Evolutionary conservation across 2,888 invertebrate species (phyloP).

Genomic region (Apantesis nais): DNA sequence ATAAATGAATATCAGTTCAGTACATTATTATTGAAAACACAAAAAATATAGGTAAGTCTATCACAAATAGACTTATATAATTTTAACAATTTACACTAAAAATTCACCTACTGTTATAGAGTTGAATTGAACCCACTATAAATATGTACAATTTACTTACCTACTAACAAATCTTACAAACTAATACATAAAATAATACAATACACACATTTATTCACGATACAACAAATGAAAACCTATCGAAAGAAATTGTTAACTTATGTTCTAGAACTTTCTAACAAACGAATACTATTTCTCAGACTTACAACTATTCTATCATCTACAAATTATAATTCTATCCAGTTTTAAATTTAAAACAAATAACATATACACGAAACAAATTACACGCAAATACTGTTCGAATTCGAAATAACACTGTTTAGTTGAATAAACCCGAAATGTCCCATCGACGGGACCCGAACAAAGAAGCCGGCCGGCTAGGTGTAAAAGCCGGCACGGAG

Average conservation of each 20-base stretch:
- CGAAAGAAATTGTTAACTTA: conserved; percentile 33
- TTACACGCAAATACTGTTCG: conserved; percentile 8
- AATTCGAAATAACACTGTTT: conserved; percentile 37
- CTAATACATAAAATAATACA: conserved; percentile 30
- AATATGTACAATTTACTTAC: conserved; percentile 27
- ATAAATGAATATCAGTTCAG: background rate
- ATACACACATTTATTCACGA: conserved; percentile 35
- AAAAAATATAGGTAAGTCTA: background rate
- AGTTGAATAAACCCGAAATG: conserved; percentile 25
- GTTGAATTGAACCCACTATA: background rate
- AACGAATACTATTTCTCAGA: background rate
- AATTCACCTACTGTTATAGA: background rate
- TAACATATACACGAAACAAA: conserved; percentile 10
- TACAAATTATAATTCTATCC: conserved; percentile 41
- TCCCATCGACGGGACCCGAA: conserved; percentile 59
- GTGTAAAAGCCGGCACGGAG: conserved; percentile 56
- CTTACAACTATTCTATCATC: background rate
- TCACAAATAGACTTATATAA: background rate
- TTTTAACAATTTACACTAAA: background rate
- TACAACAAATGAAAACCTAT: conserved; percentile 34
- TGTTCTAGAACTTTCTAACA: conserved; percentile 27
- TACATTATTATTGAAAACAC: background rate
- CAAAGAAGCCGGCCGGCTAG: conserved; percentile 82
- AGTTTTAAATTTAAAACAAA: conserved; percentile 33
- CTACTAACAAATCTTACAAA: conserved; percentile 16